Conservation (phyloP, 1,140 invertebrate species). For the fruit fly (Drosophila melanogaster) region DNA sequence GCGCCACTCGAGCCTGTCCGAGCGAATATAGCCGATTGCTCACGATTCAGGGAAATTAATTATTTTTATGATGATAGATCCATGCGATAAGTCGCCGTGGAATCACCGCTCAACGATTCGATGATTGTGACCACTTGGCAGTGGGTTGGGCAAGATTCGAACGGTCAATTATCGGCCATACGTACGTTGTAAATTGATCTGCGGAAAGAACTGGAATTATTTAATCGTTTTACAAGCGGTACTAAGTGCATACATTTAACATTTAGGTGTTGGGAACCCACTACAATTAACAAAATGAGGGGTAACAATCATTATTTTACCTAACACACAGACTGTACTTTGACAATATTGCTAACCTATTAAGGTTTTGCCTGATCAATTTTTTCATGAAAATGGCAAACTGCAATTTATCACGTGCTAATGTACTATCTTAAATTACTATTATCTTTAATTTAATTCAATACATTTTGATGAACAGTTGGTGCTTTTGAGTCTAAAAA, state of each 20-base stretch:
- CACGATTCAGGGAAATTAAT: conserved; percentile 48
- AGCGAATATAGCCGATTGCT: conserved; percentile 15
- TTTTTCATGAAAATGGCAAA: too few relatives aligned
- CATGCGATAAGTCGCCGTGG: conserved; percentile 33
- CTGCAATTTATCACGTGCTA: background rate
- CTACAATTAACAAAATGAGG: background rate
- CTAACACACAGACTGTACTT: too few relatives aligned
- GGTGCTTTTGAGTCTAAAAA: too few relatives aligned
- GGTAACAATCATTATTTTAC: background rate
- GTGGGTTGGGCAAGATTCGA: conserved; percentile 4
- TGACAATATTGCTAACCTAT: too few relatives aligned
- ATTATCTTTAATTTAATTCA: too few relatives aligned
- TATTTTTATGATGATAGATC: conserved; percentile 53
- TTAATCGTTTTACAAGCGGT: conserved; percentile 33
- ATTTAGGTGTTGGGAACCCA: background rate
- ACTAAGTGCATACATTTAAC: conserved; percentile 17
- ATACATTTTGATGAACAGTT: too few relatives aligned
- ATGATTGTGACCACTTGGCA: conserved; percentile 19
- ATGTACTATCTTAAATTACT: background rate
- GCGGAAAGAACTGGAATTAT: conserved; percentile 14
- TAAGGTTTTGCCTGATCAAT: too few relatives aligned
- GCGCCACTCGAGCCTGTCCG: conserved; percentile 37
- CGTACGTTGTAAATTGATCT: conserved; percentile 26
- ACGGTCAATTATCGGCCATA: conserved; percentile 23
- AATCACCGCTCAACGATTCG: conserved; percentile 21